These are phyloP conservation scores for Hesperophylax magnus DNA, from an alignment of 1,140 invertebrate species.

Conservation along the genomic window DNA sequence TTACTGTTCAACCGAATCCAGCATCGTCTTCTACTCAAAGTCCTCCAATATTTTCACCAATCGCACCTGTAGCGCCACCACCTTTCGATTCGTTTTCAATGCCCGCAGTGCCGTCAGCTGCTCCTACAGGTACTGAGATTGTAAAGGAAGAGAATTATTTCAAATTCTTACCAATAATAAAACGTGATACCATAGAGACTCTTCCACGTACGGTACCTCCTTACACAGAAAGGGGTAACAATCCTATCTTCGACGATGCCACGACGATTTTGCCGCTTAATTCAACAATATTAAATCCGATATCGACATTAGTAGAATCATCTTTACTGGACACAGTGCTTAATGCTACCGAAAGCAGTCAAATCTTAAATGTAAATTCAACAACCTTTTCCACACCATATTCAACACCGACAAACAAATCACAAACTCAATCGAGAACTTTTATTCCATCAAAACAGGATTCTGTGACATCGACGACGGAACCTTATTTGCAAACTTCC, in stretches of 20 bases:
- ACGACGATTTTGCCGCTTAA: neutral
- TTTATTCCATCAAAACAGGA: neutral
- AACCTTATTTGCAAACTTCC: neutral
- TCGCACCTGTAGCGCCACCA: too few species aligned
- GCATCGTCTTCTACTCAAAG: too few species aligned
- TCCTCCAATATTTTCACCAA: too few species aligned
- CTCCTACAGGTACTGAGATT: neutral
- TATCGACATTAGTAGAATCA: too few species aligned
- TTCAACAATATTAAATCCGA: neutral
- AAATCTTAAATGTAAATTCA: too few species aligned
- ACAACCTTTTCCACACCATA: too few species aligned
- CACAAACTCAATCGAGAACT: too few species aligned
- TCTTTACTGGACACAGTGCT: too few species aligned
- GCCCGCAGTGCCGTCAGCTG: neutral
- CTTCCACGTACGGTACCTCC: neutral
- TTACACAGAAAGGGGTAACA: neutral
- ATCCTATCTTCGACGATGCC: neutral
- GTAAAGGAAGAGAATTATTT: constrained; percentile 48
- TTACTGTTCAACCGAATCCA: too few species aligned
- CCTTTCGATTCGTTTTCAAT: too few species aligned
- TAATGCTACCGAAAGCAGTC: too few species aligned
- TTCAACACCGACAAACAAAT: too few species aligned
- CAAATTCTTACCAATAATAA: neutral
- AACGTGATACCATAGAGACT: neutral
- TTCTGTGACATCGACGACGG: neutral